Base-by-base conservation (phyloP, 2,797 vertebrate species). In the Hypotaenidia okinawae region DNA sequence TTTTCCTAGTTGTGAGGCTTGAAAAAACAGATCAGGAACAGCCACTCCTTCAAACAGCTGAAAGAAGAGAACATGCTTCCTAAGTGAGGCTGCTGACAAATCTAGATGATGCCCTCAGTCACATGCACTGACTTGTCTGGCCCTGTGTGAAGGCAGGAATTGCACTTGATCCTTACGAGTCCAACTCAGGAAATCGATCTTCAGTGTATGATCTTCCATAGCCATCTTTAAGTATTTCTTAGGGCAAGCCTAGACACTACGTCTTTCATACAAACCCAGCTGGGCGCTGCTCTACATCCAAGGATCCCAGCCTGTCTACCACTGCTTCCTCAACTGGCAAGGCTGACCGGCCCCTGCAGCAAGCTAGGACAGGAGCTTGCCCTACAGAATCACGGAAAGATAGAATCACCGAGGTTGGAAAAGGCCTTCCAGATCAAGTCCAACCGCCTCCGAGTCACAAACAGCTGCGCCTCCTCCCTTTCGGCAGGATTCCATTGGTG, bases 251-350 rank as follows among this genome's bases (percentile, higher is more conserved):
- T 19, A 33, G 37, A 25, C 41, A 25, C 6, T 5, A 11, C 19
- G 1, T 4, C 24, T 18, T 49, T 41, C 19, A 37, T 1, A 16
- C 22, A 69, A 28, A 4, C 12, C 16, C 7, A 9, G 9, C 2
- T 0, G 1, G 27, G 27, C 21, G 16, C 45, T 61, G 32, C 58
- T 7, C 1, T 0, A 7, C 3, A 13, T 6, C 28, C 66, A 0
- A 3, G 57, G 23, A 49, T 5, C 16, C 28, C 32, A 17, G 21
- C 10, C 43, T 5, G 28, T 13, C 37, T 30, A 54, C 70, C 30
- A 28, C 9, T 0, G 0, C 32, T 17, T 16, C n/a, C 35, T 27
- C 0, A 0, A 4, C 41, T 25, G 33, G 33, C 30, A 55, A 59
- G 33, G 58, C 9, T 19, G 9, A 11, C 10, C 9, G 1, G 22